These are phyloP conservation scores for Pao palembangensis DNA, from an alignment of 2,113 vertebrate genomes.

Conservation along the genomic window DNA sequence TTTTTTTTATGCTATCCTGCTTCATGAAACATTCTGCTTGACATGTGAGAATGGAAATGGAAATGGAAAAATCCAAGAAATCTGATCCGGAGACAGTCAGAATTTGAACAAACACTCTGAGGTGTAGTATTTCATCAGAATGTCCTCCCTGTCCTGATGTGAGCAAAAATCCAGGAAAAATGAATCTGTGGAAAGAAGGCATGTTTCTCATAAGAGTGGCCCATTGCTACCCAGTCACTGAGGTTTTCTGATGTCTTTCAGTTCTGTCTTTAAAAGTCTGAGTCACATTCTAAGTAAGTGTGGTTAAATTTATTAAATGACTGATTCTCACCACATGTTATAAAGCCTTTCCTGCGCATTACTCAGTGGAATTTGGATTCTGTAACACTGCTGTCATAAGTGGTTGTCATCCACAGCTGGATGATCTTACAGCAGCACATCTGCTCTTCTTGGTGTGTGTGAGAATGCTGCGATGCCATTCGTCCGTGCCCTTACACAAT, in stretches of 20 bases:
- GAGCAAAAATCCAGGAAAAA: not conserved
- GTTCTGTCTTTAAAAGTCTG: not conserved
- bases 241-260: not conserved
- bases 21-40: too few species aligned
- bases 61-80: not conserved
- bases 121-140: slow-evolving; percentile 5
- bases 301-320: not conserved
- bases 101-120: not conserved
- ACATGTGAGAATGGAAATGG: too few species aligned
- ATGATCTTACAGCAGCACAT: not conserved
- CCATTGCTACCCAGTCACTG: not conserved
- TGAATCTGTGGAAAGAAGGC: slow-evolving; percentile 11
- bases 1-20: not conserved
- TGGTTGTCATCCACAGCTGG: not conserved
- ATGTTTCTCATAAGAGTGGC: slow-evolving; percentile 4
- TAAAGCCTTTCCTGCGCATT: not conserved
- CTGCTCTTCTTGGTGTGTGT: not conserved
- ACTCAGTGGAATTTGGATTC: not conserved
- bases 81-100: not conserved
- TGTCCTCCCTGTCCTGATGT: slow-evolving; percentile 6
- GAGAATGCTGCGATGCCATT: not conserved
- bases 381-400: too few species aligned
- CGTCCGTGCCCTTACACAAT: not conserved
- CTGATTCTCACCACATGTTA: not conserved
- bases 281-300: not conserved